Evolutionary conservation across 2,797 vertebrate genomes (phyloP), one percentile per base, ranked within the genome.

Genomic region (Pyrrhura leucotis): DNA sequence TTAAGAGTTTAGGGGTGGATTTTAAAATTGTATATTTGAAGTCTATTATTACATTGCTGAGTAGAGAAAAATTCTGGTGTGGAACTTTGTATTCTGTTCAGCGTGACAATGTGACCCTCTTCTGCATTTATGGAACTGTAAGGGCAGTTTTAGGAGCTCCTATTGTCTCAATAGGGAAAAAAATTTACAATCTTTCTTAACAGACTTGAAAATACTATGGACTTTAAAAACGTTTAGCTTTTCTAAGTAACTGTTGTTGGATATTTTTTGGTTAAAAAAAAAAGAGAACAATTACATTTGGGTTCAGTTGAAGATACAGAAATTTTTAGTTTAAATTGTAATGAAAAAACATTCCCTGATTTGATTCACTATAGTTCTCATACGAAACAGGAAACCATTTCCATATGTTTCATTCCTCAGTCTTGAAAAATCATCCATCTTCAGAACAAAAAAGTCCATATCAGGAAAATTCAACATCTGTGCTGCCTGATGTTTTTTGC

Each of bases 401-500:
- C 61, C 21, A 33, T 48, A 37, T 25, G 31, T 83, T 90, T 88
- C 76, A 82, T 89, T 71, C 12, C 25, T 66, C 14, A 26, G n/a
- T 19, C 63, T 76, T 22, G 63, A 74, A 90, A 89, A 92, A 72
- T 9, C 1, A 61, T 66, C 31, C 22, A 16, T 61, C 29, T 23
- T 89, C 68, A 77, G 48, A 95, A 94, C 71, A 89, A 92, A 91
- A 48, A 94, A 91, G 63, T 85, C 42, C 37, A 0, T 66, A 88
- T 76, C 69, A 81, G 80, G 77, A 94, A 93, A 93, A 95, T 65
- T 72, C 88, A 93, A 56, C 93, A 88, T 82, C 91, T 94, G 90
- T 86, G 83, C 62, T 84, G 69, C 85, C 91, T 93, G 83, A 75
- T 93, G 85, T 58, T 88, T 94, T 92, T 81, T 90, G 82, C 83